Percentiles rank a stretch among this genome's conserved stretches.
Conservation (phyloP, 2,113 vertebrate genomes). For the Perccottus glenii region DNA sequence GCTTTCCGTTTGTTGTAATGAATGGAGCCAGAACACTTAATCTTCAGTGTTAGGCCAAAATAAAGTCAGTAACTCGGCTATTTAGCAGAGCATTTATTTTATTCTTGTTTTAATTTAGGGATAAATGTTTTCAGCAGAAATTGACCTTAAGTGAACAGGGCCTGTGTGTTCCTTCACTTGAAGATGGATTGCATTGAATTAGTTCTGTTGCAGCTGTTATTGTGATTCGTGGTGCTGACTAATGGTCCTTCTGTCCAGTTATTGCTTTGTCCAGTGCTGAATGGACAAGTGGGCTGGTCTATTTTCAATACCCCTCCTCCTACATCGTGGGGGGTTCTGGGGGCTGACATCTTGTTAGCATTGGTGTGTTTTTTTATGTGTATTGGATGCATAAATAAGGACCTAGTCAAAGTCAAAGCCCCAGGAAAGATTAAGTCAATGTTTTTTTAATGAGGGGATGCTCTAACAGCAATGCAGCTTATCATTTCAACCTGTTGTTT, state of each 20-base stretch:
- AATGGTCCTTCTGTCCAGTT: slow-evolving; percentile 62
- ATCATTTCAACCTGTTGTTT: slow-evolving; percentile 33
- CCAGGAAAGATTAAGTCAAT: slow-evolving; percentile 26
- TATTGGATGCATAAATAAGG: not conserved
- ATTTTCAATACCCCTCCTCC: slow-evolving; percentile 20
- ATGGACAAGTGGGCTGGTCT: slow-evolving; percentile 34
- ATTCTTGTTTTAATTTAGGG: not conserved
- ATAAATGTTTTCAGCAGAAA: not conserved
- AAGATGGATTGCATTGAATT: slow-evolving; percentile 55
- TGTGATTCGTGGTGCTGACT: slow-evolving; percentile 57
- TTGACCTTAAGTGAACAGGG: slow-evolving; percentile 14
- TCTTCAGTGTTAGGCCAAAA: too few species aligned
- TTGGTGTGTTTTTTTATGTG: not conserved
- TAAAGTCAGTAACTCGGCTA: too few species aligned
- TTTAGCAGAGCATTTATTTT: not conserved
- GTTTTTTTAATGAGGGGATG: slow-evolving; percentile 35
- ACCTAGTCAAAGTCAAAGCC: not conserved
- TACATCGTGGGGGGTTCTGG: slow-evolving; percentile 16
- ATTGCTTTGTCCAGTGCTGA: slow-evolving; percentile 34
- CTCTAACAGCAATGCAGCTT: slow-evolving; percentile 17
- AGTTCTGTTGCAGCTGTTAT: slow-evolving; percentile 37
- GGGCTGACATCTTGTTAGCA: slow-evolving; percentile 29
- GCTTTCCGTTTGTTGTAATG: too few species aligned
- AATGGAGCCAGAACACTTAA: too few species aligned
- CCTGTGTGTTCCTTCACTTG: slow-evolving; percentile 6